Evolutionary conservation across 2,113 vertebrate genomes (phyloP), one percentile per base, ranked within the genome.

Genomic region (Erythrocercus mccallii): DNA sequence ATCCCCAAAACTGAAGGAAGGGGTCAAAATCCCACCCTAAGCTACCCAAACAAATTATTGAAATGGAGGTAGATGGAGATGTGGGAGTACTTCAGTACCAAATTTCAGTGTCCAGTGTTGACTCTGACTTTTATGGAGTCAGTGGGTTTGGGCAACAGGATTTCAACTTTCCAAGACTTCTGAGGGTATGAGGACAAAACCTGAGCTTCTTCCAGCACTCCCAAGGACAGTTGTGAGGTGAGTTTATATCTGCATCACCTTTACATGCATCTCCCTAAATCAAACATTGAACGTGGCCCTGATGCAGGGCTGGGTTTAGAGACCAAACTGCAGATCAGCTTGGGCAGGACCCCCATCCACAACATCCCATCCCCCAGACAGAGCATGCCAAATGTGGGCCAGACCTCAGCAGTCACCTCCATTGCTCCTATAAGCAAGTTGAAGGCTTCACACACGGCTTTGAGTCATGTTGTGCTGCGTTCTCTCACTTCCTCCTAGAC

Each of bases 301-400:
- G 38, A 44, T 45, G 12, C 37, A 53, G 35, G 22, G 18, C 16
- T 70, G 72, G 4, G 11, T 51, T 81, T 84, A 48, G 60, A 84
- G 21, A 81, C 6, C 33, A 64, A 42, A 23, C 11, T 4, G 1
- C 37, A 47, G 45, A 40, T 11, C n/a, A 93, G 15, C 25, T 53
- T 0, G 0, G 48, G 57, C 22, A 57, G 48, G 28, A 65, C 4
- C 6, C 16, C 2, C 42, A 27, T 21, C 27, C 42, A 37, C 16
- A 58, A 21, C 12, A 44, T 40, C 37, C 51, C 60, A 42, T 38
- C 12, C 19, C 35, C 58, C 8, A 5, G 23, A 30, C 5, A 65
- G 16, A 66, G 24, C 1, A 0, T 56, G 47, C 19, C n/a, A 38
- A 40, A 22, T 40, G 10, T 44, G 57, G 40, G 30, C 18, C 25